Conservation (phyloP, 2,797 vertebrate species). For the Artibeus lituratus region DNA sequence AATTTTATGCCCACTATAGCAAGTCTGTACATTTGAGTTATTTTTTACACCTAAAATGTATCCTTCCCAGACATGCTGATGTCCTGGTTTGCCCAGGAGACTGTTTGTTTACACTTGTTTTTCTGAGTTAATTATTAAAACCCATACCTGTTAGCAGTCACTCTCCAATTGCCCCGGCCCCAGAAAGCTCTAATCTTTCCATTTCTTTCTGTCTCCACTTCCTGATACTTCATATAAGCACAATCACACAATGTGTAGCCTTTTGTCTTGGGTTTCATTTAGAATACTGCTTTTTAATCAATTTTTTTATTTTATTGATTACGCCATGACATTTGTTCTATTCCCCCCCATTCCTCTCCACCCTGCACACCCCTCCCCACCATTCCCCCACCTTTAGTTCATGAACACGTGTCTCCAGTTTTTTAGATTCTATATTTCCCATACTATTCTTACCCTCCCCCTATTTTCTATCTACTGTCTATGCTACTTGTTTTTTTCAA, state of each 20-base stretch:
- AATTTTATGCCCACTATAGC: background rate
- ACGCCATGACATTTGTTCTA: too few species aligned
- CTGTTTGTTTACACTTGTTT: background rate
- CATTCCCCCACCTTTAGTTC: too few species aligned
- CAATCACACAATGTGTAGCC: background rate
- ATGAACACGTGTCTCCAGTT: too few species aligned
- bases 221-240: background rate
- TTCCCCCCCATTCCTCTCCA: too few species aligned
- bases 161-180: background rate
- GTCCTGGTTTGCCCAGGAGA: background rate
- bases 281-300: background rate
- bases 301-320: too few species aligned
- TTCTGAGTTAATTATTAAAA: background rate
- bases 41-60: background rate
- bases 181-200: background rate
- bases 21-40: background rate
- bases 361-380: too few species aligned
- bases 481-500: too few species aligned
- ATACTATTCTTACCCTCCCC: too few species aligned
- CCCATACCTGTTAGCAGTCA: background rate
- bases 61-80: background rate
- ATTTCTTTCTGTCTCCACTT: background rate
- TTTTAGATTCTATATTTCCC: too few species aligned
- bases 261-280: background rate
- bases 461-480: too few species aligned